phyloP scores from a whole-genome alignment of 2,888 invertebrate species.

The Agriopis leucophaearia region DNA sequence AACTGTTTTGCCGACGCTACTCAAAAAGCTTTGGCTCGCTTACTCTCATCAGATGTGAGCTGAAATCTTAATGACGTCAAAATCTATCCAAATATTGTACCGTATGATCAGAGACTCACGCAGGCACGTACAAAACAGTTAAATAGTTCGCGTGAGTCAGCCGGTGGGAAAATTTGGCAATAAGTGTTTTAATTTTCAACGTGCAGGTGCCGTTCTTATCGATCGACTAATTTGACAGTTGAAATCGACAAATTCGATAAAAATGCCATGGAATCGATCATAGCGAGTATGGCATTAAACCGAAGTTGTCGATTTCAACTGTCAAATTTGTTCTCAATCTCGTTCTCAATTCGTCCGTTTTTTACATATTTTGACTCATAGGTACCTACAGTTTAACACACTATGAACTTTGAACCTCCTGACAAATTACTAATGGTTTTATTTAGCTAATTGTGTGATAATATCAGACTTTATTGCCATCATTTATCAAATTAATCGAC shows the following conservation, averaged over 20 bases:
- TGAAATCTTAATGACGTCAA: slow-evolving; percentile 57
- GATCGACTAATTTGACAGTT: no score
- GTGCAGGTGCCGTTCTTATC: no score
- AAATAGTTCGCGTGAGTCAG: slow-evolving; percentile 26
- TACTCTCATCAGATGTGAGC: slow-evolving; percentile 56
- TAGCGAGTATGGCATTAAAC: no score
- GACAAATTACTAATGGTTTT: not conserved
- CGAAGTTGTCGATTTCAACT: no score
- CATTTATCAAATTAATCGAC: slow-evolving; percentile 2
- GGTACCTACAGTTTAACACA: not conserved
- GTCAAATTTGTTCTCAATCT: no score
- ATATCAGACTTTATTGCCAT: not conserved
- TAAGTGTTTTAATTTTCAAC: not conserved
- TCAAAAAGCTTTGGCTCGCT: slow-evolving; percentile 49
- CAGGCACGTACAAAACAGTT: slow-evolving; percentile 27
- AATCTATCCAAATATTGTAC: slow-evolving; percentile 42
- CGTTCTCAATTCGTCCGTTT: no score
- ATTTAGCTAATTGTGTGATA: not conserved
- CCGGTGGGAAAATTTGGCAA: slow-evolving; percentile 24
- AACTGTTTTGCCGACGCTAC: slow-evolving; percentile 57
- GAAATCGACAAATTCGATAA: no score
- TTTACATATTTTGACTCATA: no score
- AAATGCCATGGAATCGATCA: no score
- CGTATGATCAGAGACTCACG: slow-evolving; percentile 41
- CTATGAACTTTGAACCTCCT: not conserved